A percentile compares a stretch with the other conserved stretches of the same genome.
These are phyloP conservation scores for Notoglanidium macrostoma DNA, from an alignment of 2,797 vertebrate genomes.

Conservation along the genomic window DNA sequence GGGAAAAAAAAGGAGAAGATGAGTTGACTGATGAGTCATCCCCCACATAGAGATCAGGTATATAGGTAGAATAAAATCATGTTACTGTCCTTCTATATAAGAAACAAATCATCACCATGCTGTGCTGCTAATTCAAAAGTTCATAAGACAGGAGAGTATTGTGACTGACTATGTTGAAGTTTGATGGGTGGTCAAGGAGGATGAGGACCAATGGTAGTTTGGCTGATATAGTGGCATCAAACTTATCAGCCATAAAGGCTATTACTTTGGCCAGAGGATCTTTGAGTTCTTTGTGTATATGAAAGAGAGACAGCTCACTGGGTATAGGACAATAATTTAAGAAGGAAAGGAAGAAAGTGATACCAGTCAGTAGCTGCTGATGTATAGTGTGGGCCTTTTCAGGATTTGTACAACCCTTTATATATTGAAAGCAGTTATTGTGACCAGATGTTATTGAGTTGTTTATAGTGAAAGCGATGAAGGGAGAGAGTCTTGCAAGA, in stretches of 20 bases:
- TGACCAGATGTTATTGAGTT: background rate
- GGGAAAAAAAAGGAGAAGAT: background rate
- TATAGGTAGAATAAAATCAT: background rate
- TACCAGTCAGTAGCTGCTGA: background rate
- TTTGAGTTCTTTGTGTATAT: background rate
- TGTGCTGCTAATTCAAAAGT: background rate
- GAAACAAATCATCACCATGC: background rate
- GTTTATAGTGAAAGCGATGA: background rate
- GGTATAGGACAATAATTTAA: background rate
- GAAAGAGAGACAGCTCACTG: background rate
- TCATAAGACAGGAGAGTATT: background rate
- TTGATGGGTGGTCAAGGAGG: background rate
- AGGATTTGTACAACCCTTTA: background rate
- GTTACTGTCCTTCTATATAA: background rate
- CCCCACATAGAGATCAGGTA: background rate
- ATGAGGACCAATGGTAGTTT: background rate
- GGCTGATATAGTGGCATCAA: background rate
- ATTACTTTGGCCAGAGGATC: background rate
- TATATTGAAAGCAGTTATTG: background rate
- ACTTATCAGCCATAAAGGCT: background rate
- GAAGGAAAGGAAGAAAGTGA: background rate
- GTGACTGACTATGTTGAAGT: background rate
- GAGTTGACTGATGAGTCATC: background rate
- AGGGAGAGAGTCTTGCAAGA: background rate
- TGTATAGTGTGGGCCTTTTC: background rate